Base-by-base conservation (phyloP, 2,888 invertebrate species). In the Mimas tiliae region DNA sequence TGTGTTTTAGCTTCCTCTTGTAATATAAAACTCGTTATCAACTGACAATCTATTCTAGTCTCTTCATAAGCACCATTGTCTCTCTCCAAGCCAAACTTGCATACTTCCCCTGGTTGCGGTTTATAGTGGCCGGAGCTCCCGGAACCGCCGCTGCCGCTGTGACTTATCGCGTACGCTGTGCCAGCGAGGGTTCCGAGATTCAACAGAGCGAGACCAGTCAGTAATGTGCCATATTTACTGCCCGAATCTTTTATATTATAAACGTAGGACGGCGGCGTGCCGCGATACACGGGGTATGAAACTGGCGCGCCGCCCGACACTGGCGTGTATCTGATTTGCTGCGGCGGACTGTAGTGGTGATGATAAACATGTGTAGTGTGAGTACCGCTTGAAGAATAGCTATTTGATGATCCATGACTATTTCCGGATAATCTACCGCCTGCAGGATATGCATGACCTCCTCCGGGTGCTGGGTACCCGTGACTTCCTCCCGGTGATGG, bases 1-100 rank as follows among this genome's bases (percentile, higher is more conserved):
- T 73, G 77, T 47, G 71, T 68, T 64, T 75, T 71, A 53, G 75
- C 74, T 50, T 75, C 78, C 67, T 82, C 88, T 79, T 86, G 79
- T 50, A 82, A 81, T 69, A 91, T 91, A 67, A 90, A 91, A 76
- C 90, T 89, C 7, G 88, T 82, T 69, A 92, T 91, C 69, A 91
- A 78, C 67, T 89, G 83, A 69, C 92, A 92, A 68, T 91, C 87
- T 67, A 92, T 92, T 83, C 70, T 89, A 0, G 92, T 91, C 76
- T 91, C 90, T 70, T 92, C 91, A 66, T 89, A 90, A 65, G 90
- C 90, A 0, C 91, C 90, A 67, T 91, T 91, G 45, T 87, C 88
- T 78, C 88, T 91, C 69, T 79, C 88, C 33, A 92, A 68, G 21
- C 86, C 92, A 67, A 92, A 90, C 78, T 89, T 91, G 71, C 92